phyloP scores from a whole-genome alignment of 1,140 invertebrate genomes.

The Ruditapes philippinarum region DNA sequence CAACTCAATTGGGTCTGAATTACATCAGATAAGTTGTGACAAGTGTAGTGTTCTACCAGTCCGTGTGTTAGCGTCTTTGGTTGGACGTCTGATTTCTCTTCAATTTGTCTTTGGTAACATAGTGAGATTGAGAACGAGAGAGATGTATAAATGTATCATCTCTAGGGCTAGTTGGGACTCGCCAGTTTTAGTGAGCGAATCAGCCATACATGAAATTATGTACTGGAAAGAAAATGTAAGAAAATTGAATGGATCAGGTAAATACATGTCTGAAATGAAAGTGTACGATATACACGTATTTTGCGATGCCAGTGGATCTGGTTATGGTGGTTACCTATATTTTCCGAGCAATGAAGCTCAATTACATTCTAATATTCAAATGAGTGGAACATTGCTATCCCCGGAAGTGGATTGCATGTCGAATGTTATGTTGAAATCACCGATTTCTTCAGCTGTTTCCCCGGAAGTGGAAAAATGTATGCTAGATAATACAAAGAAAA shows the following conservation, averaged over 20 bases:
- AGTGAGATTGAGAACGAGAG: constrained; percentile 36
- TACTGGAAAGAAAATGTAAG: constrained; percentile 48
- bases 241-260: constrained; percentile 45
- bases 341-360: background rate
- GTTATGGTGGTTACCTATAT: constrained; percentile 33
- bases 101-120: constrained; percentile 41
- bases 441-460: background rate
- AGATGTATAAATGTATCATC: constrained; percentile 59
- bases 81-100: constrained; percentile 66
- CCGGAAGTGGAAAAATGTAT: background rate
- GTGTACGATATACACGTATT: background rate
- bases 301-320: constrained; percentile 43
- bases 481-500: background rate
- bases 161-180: constrained; percentile 46
- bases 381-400: background rate
- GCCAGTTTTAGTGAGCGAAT: background rate
- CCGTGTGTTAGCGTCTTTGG: constrained; percentile 37
- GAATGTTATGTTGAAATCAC: background rate
- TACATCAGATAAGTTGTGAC: background rate
- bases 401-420: background rate
- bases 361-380: background rate
- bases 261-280: background rate
- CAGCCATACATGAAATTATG: constrained; percentile 10
- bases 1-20: background rate
- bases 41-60: background rate